These are phyloP conservation scores for Marcusenius ussheri DNA, from an alignment of 2,113 vertebrate genomes.

Conservation along the genomic window DNA sequence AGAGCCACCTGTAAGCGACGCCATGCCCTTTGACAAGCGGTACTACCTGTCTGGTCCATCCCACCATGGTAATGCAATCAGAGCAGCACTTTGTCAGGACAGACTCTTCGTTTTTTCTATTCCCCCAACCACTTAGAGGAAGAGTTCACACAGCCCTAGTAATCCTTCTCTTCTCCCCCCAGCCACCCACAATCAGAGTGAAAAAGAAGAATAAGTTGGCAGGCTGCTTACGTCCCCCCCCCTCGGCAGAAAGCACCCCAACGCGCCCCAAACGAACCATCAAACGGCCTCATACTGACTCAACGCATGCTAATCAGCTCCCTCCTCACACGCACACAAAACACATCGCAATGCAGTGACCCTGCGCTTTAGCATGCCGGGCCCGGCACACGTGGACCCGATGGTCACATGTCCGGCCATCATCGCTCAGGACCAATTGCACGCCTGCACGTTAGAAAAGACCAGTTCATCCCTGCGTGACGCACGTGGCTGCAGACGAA, in stretches of 20 bases:
- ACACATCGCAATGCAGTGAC: neutral
- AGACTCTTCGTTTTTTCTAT: neutral
- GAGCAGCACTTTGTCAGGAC: neutral
- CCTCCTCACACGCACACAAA: neutral
- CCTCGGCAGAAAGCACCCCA: neutral
- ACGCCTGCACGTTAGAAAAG: neutral
- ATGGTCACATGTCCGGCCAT: neutral
- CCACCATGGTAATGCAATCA: neutral
- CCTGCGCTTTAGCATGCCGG: neutral
- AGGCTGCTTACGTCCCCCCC: neutral
- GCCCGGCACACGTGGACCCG: neutral
- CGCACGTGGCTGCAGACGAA: conserved; percentile 31
- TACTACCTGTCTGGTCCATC: conserved; percentile 21
- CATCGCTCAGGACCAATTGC: neutral
- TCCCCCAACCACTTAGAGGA: neutral
- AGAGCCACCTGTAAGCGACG: conserved; percentile 13
- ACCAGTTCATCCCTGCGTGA: conserved; percentile 11
- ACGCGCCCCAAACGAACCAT: neutral
- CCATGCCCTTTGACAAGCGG: conserved; percentile 15
- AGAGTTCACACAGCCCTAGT: neutral
- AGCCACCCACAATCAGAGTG: neutral
- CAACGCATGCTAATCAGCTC: neutral
- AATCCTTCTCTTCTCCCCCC: neutral
- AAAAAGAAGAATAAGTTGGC: neutral
- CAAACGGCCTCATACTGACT: neutral